Percentiles rank a stretch among this genome's conserved stretches.
Evolutionary conservation across 2,888 invertebrate species (phyloP).

Genomic region (Trichopria drosophilae): DNA sequence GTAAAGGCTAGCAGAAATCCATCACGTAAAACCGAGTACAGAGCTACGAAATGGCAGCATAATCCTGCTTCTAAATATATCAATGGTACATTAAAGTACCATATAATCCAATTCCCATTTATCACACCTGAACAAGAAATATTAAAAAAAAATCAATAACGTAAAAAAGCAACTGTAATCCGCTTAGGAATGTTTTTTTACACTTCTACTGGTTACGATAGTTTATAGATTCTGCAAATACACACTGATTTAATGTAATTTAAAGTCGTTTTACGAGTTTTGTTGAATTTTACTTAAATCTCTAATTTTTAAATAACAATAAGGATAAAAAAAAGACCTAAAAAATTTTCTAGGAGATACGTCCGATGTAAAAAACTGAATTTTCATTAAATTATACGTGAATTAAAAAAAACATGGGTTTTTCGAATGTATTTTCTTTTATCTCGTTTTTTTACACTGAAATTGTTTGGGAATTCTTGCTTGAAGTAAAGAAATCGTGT

Average conservation of each 20-base stretch:
- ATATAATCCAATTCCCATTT: constrained; percentile 50
- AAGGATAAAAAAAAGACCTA: too few species aligned
- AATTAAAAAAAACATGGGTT: too few species aligned
- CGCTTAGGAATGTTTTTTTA: background rate
- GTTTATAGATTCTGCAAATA: constrained; percentile 1
- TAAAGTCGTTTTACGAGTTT: too few species aligned
- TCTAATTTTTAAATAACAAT: too few species aligned
- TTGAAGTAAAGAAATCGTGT: too few species aligned
- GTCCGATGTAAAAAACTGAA: too few species aligned
- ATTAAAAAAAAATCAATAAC: background rate
- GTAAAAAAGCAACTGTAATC: background rate
- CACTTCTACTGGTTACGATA: background rate
- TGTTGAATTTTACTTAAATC: too few species aligned
- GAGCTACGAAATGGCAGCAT: constrained; percentile 46
- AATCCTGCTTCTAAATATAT: constrained; percentile 54
- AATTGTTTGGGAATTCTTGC: too few species aligned
- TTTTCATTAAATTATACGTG: too few species aligned
- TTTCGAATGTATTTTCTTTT: too few species aligned
- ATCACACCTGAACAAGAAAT: constrained; percentile 44
- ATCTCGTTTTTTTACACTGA: too few species aligned
- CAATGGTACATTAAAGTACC: constrained; percentile 53
- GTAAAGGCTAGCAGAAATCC: constrained; percentile 50
- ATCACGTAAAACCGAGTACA: constrained; percentile 45
- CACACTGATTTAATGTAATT: constrained; percentile 2
- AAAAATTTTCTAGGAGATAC: too few species aligned